A percentile compares a stretch with the other conserved stretches of the same genome.
These are phyloP conservation scores for Erythrocercus mccallii DNA, from an alignment of 2,113 vertebrate species.

Conservation along the genomic window DNA sequence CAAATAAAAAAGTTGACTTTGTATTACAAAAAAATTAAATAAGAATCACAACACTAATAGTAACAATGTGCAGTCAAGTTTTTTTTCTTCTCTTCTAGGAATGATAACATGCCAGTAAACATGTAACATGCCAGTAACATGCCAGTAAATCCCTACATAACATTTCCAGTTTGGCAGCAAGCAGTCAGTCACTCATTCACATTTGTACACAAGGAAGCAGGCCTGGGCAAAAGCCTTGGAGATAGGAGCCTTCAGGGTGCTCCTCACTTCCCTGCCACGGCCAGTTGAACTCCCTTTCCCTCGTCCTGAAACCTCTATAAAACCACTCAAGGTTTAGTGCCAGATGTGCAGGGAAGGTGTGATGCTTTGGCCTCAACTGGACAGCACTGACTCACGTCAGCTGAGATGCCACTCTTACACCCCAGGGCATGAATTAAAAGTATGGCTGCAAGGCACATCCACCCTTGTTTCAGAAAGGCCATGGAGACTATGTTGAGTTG, in stretches of 20 bases:
- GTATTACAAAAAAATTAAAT: slow-evolving; percentile 83
- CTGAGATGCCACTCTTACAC: not conserved
- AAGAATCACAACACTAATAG: slow-evolving; percentile 89
- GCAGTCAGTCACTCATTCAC: slow-evolving; percentile 77
- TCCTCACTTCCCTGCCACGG: not conserved
- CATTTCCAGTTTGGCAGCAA: slow-evolving; percentile 96
- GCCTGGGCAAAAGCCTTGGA: slow-evolving; percentile 50
- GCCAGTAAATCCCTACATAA: slow-evolving; percentile 87
- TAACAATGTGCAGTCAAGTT: slow-evolving; percentile 98
- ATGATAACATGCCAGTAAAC: slow-evolving; percentile 82
- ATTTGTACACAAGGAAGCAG: slow-evolving; percentile 76
- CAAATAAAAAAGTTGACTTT: slow-evolving; percentile 87
- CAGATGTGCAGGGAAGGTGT: not conserved
- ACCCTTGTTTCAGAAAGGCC: not conserved
- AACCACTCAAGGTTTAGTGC: not conserved
- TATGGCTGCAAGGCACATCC: not conserved
- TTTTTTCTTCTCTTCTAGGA: slow-evolving; percentile 76
- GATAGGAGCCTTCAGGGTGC: not conserved
- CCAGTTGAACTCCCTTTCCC: not conserved
- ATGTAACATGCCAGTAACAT: slow-evolving; percentile 82
- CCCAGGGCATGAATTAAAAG: not conserved
- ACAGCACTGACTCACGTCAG: not conserved
- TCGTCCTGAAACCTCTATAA: not conserved
- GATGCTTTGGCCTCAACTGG: not conserved
- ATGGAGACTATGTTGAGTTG: not conserved